Base-by-base conservation (phyloP, 2,888 invertebrate species). In the Keiferia lycopersicella region DNA sequence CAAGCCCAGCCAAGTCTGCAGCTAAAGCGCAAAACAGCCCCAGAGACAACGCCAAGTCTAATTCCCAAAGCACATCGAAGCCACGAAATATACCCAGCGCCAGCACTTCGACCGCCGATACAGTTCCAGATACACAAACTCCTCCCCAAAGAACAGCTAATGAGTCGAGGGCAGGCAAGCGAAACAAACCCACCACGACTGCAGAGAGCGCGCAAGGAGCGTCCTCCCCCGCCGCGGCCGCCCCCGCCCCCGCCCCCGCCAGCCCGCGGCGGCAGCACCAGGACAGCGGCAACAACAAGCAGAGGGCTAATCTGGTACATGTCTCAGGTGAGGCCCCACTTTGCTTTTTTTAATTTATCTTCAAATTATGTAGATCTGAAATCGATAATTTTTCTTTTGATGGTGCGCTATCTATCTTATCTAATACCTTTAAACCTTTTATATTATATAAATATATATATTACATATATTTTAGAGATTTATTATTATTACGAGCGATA, bases 221-320 rank as follows among this genome's bases (percentile, higher is more conserved):
- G 16, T 45, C 45, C n/a, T 6, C 45, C 16, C 3, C 45, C 0
- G 8, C 3, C 16, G n/a, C 45, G 7, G 8, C 3, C 10, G n/a
- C 45, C 41, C 11, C 12, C 14, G 14, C 41, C 14, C 14, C 41
- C 41, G 41, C 14, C 2, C n/a, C n/a, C n/a, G 16, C n/a, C n/a
- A 45, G 45, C 16, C 45, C n/a, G 7, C 1, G 45, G 16, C 3
- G 45, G 16, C 45, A n/a, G 45, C n/a, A 8, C 8, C 45, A 45
- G n/a, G 16, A 45, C 6, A 16, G 16, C n/a, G n/a, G 45, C 7
- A 45, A 45, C 11, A 45, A 45, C 45, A 45, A 45, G 16, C n/a
- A 45, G 16, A 45, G n/a, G 16, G 45, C 45, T 16, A 45, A 45
- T 45, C n/a, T 45, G 45, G 45, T 45, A 45, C 45, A 45, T 45